Evolutionary conservation across 2,888 invertebrate species (phyloP).

Genomic region (Lycophotia porphyrea): DNA sequence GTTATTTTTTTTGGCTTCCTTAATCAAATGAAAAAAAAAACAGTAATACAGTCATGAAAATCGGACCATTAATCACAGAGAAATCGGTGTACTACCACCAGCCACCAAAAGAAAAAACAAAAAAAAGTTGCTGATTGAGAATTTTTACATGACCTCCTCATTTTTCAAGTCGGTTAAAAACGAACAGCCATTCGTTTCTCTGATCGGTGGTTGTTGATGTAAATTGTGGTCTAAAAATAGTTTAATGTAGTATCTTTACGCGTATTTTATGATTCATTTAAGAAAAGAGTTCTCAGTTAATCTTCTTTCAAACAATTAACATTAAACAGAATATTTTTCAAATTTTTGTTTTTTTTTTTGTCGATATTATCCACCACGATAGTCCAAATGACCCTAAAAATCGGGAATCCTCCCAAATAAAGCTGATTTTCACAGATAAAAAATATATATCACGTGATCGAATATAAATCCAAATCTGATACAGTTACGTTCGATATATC

Average conservation of each 20-base stretch:
- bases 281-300: background rate
- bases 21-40: background rate
- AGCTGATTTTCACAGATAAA: background rate
- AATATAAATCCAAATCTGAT: constrained; percentile 34
- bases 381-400: background rate
- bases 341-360: background rate
- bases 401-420: background rate
- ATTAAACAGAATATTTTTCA: background rate
- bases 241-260: background rate
- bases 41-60: too few species aligned
- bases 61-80: background rate
- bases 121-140: background rate
- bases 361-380: background rate
- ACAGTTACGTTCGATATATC: constrained; percentile 19
- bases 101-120: too few species aligned
- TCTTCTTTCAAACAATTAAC: background rate
- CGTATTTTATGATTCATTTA: background rate
- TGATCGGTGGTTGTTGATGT: background rate
- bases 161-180: background rate
- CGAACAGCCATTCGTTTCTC: background rate
- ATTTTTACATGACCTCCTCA: background rate
- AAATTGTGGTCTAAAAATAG: background rate
- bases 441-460: background rate
- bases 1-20: background rate
- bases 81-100: background rate